These are phyloP conservation scores for Cnemophilus loriae DNA, from an alignment of 2,113 vertebrate species.

Conservation along the genomic window DNA sequence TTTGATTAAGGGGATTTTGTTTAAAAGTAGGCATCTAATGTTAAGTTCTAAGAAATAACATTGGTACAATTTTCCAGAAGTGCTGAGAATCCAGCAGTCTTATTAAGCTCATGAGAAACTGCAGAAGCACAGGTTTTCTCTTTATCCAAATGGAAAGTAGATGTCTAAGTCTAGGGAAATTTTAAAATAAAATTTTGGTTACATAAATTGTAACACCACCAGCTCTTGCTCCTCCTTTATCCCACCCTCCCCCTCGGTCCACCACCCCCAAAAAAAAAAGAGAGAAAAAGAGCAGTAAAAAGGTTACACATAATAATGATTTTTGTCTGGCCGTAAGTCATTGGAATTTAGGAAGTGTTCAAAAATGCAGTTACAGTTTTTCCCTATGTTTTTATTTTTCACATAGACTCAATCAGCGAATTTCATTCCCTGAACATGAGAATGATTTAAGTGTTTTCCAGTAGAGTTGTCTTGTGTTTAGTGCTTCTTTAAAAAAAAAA, in stretches of 20 bases:
- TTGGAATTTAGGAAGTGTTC: not conserved
- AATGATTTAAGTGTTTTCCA: not conserved
- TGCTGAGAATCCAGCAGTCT: not conserved
- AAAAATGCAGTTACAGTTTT: not conserved
- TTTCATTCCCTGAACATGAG: not conserved
- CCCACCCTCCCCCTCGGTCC: no score
- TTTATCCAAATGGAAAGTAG: not conserved
- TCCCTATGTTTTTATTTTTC: not conserved
- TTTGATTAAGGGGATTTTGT: not conserved
- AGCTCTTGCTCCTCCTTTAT: no score
- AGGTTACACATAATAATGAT: not conserved
- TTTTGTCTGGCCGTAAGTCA: not conserved
- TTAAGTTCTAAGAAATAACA: not conserved
- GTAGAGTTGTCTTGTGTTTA: not conserved
- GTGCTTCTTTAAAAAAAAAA: not conserved
- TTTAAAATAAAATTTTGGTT: not conserved
- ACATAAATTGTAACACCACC: not conserved
- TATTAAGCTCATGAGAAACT: not conserved
- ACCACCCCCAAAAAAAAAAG: accelerated
- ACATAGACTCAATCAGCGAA: not conserved
- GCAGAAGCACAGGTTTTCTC: not conserved
- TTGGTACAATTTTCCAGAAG: not conserved
- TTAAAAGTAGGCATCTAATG: not conserved
- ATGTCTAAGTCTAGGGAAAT: not conserved
- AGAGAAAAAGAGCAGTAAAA: accelerated